Percentiles rank a stretch among this genome's conserved stretches.
phyloP scores from a whole-genome alignment of 2,888 invertebrate species.

The Leptopilina syphax region DNA sequence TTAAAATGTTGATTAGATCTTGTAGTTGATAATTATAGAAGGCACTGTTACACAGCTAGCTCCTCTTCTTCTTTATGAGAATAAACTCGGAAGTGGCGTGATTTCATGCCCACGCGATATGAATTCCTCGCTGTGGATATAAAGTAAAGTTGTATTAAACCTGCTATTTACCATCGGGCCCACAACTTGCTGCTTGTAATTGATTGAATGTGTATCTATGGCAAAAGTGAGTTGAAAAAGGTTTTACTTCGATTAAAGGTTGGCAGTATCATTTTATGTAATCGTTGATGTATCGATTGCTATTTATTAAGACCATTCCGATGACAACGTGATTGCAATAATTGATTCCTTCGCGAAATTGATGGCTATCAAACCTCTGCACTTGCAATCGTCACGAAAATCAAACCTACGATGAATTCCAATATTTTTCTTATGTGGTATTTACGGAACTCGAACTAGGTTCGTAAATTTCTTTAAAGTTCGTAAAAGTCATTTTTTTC shows the following conservation, averaged over 20 bases:
- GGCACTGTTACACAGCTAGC: conserved; percentile 21
- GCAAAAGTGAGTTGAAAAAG: conserved; percentile 12
- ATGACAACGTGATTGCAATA: conserved; percentile 22
- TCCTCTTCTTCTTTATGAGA: background rate
- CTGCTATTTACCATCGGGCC: conserved; percentile 7
- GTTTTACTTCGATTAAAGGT: conserved; percentile 7
- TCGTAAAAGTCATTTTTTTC: no score
- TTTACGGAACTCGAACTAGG: background rate
- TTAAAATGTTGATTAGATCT: conserved; percentile 27
- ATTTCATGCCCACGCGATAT: conserved; percentile 23
- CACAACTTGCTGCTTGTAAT: conserved; percentile 7
- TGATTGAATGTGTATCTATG: conserved; percentile 22
- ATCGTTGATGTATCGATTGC: conserved; percentile 6
- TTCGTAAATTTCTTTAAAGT: no score
- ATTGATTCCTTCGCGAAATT: background rate
- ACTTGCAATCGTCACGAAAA: background rate
- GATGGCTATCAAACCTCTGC: background rate
- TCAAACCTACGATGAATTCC: background rate
- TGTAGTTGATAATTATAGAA: conserved; percentile 7
- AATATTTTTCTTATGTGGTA: background rate
- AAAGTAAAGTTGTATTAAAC: conserved; percentile 18
- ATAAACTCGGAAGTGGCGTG: conserved; percentile 29
- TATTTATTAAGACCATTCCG: conserved; percentile 13
- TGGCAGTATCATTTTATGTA: conserved; percentile 10
- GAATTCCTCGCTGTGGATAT: conserved; percentile 16